Evolutionary conservation across 2,113 vertebrate genomes (phyloP).

Genomic region (Trochalopteron elliotii): DNA sequence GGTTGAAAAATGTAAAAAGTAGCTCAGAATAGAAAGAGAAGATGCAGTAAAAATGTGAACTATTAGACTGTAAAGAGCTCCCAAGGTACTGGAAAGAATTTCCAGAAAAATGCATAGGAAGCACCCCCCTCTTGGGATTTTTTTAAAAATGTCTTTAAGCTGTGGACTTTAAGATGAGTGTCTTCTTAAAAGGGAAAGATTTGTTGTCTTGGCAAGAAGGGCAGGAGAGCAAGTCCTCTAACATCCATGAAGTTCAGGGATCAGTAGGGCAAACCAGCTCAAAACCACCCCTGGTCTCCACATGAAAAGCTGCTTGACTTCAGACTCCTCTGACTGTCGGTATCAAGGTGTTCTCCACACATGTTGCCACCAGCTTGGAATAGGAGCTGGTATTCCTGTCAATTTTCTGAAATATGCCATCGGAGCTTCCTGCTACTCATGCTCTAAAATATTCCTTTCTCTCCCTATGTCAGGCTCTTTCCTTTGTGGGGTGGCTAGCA

Average conservation of each 20-base stretch:
- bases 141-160: neutral
- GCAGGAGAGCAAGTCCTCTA: conserved; percentile 3
- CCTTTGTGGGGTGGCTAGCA: neutral
- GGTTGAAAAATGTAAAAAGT: neutral
- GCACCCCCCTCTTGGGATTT: too few species aligned
- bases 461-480: neutral
- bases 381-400: neutral
- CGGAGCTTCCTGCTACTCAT: neutral
- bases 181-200: neutral
- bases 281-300: neutral
- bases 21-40: neutral
- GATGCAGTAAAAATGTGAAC: neutral
- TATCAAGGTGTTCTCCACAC: neutral
- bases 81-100: neutral
- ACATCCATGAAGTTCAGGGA: conserved; percentile 7
- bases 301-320: neutral
- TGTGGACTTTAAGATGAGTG: neutral
- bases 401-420: neutral
- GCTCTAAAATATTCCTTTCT: neutral
- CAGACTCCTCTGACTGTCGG: neutral
- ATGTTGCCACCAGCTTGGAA: neutral
- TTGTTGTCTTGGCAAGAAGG: conserved; percentile 35
- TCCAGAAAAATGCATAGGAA: neutral
- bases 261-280: neutral
- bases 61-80: neutral